Evolutionary conservation across 2,888 invertebrate species (phyloP).

Genomic region (Sarcophaga caerulescens): DNA sequence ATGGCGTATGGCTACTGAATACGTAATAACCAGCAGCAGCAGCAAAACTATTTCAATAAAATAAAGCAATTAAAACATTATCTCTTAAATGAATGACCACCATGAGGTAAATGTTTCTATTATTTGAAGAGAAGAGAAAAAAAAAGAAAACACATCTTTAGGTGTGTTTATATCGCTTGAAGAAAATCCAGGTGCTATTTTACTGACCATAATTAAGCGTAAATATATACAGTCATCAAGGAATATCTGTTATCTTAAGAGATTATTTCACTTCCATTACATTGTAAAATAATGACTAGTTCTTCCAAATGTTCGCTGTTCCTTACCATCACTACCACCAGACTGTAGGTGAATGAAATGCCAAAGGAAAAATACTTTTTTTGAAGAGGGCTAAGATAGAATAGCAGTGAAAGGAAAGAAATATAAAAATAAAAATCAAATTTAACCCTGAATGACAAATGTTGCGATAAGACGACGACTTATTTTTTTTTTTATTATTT

Average conservation of each 20-base stretch:
- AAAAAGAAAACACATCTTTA: not conserved
- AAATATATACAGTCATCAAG: constrained; percentile 35
- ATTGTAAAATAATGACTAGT: not conserved
- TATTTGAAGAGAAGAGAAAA: not conserved
- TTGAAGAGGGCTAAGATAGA: constrained; percentile 1
- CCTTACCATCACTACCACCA: not conserved
- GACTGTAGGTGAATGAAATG: too few relatives aligned
- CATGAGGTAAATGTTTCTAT: constrained; percentile 6
- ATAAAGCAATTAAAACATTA: constrained; percentile 19
- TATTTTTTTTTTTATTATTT: constrained; percentile 17
- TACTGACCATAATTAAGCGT: constrained; percentile 26
- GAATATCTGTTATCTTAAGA: constrained; percentile 32
- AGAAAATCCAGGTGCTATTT: constrained; percentile 38
- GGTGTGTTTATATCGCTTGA: too few relatives aligned
- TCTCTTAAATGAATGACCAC: not conserved
- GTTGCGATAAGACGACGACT: constrained; percentile 36
- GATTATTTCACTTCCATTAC: constrained; percentile 31
- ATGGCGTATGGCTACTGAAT: too few relatives aligned
- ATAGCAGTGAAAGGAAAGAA: constrained; percentile 10
- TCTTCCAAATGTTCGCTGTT: not conserved
- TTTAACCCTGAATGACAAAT: constrained; percentile 56
- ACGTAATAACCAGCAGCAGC: not conserved
- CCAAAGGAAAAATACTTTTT: too few relatives aligned
- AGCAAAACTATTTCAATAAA: constrained; percentile 1
- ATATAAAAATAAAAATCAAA: constrained; percentile 41